Base-by-base conservation (phyloP, 2,888 invertebrate genomes). In the Cartodere bifasciata region DNA sequence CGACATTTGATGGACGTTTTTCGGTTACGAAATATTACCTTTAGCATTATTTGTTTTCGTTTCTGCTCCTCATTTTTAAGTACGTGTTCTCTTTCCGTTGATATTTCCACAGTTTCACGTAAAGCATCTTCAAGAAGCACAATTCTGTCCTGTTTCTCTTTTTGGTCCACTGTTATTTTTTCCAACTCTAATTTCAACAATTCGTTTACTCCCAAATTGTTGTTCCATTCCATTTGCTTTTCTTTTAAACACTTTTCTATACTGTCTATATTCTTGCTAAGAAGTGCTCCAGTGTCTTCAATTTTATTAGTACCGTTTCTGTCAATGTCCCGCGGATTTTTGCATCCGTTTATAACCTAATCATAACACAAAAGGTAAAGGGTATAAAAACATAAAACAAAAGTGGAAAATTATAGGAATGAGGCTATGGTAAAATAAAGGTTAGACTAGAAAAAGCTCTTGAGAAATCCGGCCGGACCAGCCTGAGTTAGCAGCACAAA, bases 381-480 rank as follows among this genome's bases (percentile, higher is more conserved):
- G n/a, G n/a, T n/a, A n/a, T n/a, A n/a, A n/a, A n/a, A n/a, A n/a
- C n/a, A n/a, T n/a, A n/a, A n/a, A n/a, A n/a, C n/a, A n/a, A n/a
- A n/a, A 36, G 43, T 39, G 41, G 39, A 44, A 46, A 45, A 44
- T 38, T 43, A 37, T 43, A 43, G 49, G 56, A 56, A 57, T 55
- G 56, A 56, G 57, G 56, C 58, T 42, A 53, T 55, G 50, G 49
- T 49, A 34, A 42, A 39, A 39, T 44, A 36, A 32, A 38, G 38
- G 31, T 35, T 39, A 39, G 43, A 46, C 83, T 86, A 87, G 77
- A 87, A 87, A 73, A 87, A 85, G 77, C 86, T 86, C 75, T 87
- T 87, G 65, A 87, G 76, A 76, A 87, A 87, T 69, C 85, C 85
- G 66, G 86, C 84, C 62, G 87, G 84, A 65, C 86, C 86, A 69